A percentile compares a stretch with the other conserved stretches of the same genome.
These are phyloP conservation scores for Aerospiza tachiro DNA, from an alignment of 2,797 vertebrate genomes.

Conservation along the genomic window DNA sequence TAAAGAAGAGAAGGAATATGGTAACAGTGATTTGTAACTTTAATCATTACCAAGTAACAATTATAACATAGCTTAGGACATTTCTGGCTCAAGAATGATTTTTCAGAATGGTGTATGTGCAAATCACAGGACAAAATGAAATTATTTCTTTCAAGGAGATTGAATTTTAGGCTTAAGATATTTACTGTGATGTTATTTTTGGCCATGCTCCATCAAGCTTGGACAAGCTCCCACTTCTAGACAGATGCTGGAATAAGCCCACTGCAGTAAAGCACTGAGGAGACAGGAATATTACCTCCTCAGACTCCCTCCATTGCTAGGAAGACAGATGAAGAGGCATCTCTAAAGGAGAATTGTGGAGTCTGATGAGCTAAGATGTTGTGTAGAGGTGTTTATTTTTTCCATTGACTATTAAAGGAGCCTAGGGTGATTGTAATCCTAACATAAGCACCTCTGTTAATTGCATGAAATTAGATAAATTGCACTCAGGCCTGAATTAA, in stretches of 20 bases:
- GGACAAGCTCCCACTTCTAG: not conserved
- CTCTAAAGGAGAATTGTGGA: not conserved
- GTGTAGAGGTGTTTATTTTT: not conserved
- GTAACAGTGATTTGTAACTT: not conserved
- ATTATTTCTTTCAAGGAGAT: not conserved
- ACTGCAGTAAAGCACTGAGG: not conserved
- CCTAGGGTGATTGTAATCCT: not conserved
- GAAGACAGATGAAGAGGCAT: not conserved
- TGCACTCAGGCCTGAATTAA: not conserved
- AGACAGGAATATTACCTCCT: not conserved
- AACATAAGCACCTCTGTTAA: not conserved
- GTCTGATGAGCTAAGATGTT: not conserved
- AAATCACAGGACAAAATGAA: not conserved
- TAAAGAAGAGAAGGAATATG: not conserved
- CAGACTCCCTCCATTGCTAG: not conserved
- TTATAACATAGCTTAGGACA: not conserved
- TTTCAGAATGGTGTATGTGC: not conserved
- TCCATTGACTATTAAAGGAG: not conserved
- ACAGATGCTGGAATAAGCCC: not conserved
- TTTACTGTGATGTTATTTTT: not conserved
- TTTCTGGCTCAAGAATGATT: not conserved
- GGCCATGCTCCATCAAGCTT: not conserved
- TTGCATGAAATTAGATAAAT: conserved; percentile 28
- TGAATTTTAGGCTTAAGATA: not conserved
- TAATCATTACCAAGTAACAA: not conserved